Conservation (phyloP, 1,140 invertebrate species). For the Muscidifurax raptorellus region DNA sequence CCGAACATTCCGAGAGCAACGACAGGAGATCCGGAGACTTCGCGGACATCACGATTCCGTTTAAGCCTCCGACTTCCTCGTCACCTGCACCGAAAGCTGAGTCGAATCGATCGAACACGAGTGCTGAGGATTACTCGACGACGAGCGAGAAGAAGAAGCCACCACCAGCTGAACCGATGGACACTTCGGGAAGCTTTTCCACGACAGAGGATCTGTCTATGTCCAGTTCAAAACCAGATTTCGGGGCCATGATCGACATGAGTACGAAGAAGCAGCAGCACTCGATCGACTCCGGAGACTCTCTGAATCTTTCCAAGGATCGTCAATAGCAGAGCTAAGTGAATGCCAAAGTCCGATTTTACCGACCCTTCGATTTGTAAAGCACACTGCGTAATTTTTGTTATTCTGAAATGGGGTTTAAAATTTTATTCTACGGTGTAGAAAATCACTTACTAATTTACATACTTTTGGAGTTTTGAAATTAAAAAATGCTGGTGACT, state of each 20-base stretch:
- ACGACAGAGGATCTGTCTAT: slow-evolving; percentile 68
- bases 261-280: slow-evolving; percentile 64
- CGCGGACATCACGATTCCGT: slow-evolving; percentile 58
- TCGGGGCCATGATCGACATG: slow-evolving; percentile 69
- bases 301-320: slow-evolving; percentile 71
- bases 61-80: slow-evolving; percentile 58
- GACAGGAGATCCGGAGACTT: slow-evolving; percentile 66
- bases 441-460: not conserved
- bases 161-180: slow-evolving; percentile 60
- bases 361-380: slow-evolving; percentile 53
- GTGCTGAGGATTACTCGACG: slow-evolving; percentile 63
- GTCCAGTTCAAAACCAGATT: slow-evolving; percentile 64
- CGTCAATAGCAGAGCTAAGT: slow-evolving; percentile 60
- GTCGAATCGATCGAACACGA: slow-evolving; percentile 7
- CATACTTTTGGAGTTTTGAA: not conserved
- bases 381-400: slow-evolving; percentile 12
- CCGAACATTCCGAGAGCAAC: slow-evolving; percentile 57
- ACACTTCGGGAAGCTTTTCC: slow-evolving; percentile 63
- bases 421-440: not conserved
- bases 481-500: too few relatives aligned
- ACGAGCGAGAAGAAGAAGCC: slow-evolving; percentile 63
- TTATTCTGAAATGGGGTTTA: slow-evolving; percentile 8
- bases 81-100: slow-evolving; percentile 58
- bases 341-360: slow-evolving; percentile 49
- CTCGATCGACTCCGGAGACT: slow-evolving; percentile 62